Evolutionary conservation across 2,113 vertebrate species (phyloP), one percentile per base, ranked within the genome.

Genomic region (Cinclus mexicanus): DNA sequence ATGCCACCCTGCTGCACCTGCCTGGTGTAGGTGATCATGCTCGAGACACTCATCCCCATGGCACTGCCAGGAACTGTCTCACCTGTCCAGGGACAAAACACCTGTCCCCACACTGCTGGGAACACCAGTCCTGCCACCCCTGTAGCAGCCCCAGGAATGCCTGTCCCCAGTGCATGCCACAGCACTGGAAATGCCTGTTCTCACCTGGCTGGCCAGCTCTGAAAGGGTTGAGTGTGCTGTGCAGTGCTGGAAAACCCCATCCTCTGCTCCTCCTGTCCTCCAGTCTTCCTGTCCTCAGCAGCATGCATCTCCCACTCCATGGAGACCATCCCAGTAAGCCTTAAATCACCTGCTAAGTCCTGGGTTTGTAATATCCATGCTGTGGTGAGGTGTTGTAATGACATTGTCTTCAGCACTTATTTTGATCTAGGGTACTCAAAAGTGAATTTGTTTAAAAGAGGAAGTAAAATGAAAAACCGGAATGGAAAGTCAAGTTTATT

Each of bases 11-110:
- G 44, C 55, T 83, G 49, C 3, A 10, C 55, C 49, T 92, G 71
- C 57, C 53, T 49, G 2, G 49, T 0, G 0, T 64, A 60, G 29
- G 49, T 3, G 1, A 55, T 57, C 1, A 0, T 6, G 0, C 76
- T 61, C 23, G 39, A 96, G 80, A 89, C 1, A 0, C 42, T 76
- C 2, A 17, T 89, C 25, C 89, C 83, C 76, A 91, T 86, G 7
- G 1, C 56, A 8, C 33, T n/a, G 50, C 29, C 1, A 1, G 20
- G 46, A 17, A 86, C 49, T 1, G 0, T 53, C 35, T 37, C 35
- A 37, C 35, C 35, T 37, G 35, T 37, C 35, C 52, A 53, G 9
- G 0, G 46, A 22, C 14, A 2, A 69, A 87, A 35, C 26, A 33
- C 63, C 12, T 3, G 10, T 42, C 57, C 20, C 49, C 0, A 0